Conservation (phyloP, 2,888 invertebrate genomes). For the Diarsia brunnea region DNA sequence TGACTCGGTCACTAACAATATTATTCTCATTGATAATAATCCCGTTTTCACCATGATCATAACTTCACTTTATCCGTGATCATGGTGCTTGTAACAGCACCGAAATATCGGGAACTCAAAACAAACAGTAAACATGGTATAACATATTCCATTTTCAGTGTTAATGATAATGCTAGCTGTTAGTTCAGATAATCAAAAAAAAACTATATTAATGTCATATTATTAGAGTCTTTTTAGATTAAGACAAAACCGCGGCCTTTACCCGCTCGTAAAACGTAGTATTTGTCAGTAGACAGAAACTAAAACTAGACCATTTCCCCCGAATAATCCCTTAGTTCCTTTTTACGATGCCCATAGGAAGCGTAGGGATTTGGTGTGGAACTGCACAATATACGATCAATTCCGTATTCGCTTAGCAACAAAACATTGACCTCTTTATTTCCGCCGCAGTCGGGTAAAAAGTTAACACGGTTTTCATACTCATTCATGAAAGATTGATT, state of each 20-base stretch:
- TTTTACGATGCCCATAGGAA: constrained; percentile 55
- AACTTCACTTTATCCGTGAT: too few species aligned
- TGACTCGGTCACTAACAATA: too few species aligned
- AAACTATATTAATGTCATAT: neutral
- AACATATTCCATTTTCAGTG: too few species aligned
- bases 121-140: too few species aligned
- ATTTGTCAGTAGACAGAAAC: constrained; percentile 43
- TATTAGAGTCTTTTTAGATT: constrained; percentile 23
- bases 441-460: neutral
- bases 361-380: constrained; percentile 31
- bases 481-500: constrained; percentile 38
- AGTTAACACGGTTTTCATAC: constrained; percentile 25
- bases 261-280: constrained; percentile 47
- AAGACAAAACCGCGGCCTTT: constrained; percentile 12
- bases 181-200: neutral
- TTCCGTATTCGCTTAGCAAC: constrained; percentile 26
- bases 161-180: too few species aligned
- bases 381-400: constrained; percentile 18
- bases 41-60: too few species aligned
- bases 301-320: constrained; percentile 31
- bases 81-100: too few species aligned
- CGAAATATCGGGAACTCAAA: too few species aligned
- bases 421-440: constrained; percentile 27
- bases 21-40: too few species aligned
- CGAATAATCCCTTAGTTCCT: constrained; percentile 45